Conservation (phyloP, 2,113 vertebrate genomes). For the Panthera leo region DNA sequence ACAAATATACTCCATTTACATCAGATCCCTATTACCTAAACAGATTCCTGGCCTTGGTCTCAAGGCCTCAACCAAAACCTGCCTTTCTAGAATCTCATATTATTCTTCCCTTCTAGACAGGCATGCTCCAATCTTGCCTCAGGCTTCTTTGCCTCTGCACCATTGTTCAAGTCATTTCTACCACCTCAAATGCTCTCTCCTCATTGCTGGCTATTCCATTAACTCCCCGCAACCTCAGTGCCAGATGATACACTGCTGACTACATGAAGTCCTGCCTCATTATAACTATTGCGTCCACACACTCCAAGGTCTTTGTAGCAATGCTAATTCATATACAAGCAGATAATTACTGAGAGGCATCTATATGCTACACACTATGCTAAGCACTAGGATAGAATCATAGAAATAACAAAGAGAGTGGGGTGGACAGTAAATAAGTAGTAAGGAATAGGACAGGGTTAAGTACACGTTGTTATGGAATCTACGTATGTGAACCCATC, state of each 20-base stretch:
- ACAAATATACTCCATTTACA: not conserved
- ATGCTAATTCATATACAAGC: not conserved
- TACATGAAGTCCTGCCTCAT: not conserved
- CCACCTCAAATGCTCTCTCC: not conserved
- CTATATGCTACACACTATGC: not conserved
- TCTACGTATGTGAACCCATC: not conserved
- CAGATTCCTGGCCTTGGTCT: not conserved
- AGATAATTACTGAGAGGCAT: not conserved
- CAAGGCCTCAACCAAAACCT: not conserved
- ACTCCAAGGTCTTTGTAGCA: not conserved
- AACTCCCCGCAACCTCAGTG: not conserved
- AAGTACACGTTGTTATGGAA: not conserved
- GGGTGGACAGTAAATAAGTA: not conserved
- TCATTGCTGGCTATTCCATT: not conserved
- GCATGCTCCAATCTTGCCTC: not conserved
- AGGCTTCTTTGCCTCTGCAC: not conserved
- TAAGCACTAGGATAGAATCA: not conserved
- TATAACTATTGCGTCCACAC: not conserved
- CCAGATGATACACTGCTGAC: not conserved
- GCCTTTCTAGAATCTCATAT: not conserved
- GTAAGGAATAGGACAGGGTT: not conserved
- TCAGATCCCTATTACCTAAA: not conserved
- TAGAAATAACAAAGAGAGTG: not conserved
- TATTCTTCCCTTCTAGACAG: not conserved
- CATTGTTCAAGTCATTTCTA: not conserved